Evolutionary conservation across 2,797 vertebrate species (phyloP), one percentile per base, ranked within the genome.

Genomic region (Mionectes olivaceus): DNA sequence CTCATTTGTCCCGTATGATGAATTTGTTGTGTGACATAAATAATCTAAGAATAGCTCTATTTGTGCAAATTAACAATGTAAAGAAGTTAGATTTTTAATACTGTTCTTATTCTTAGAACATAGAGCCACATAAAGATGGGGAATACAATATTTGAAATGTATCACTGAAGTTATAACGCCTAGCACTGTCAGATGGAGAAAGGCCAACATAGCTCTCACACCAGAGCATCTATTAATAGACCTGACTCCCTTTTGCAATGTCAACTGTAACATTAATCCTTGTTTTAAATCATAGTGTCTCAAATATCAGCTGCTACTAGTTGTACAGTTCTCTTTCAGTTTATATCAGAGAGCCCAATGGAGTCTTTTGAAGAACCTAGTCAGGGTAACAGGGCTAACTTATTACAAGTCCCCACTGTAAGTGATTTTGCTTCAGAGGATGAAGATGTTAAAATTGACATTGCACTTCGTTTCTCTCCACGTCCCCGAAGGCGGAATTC

Each of bases 251-350:
- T 97, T 98, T 96, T 98, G 98, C 98, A 98, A 98, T 98, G 98
- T 99, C 98, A 98, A 98, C 98, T 98, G 99, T 98, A 99, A 99
- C 98, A 96, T 57, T 98, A 99, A 98, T 98, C 98, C 98, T 96
- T 98, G 97, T 98, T 98, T 98, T 98, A 98, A 99, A 98, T 98
- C 98, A 98, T 97, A 96, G 97, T 94, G 97, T 98, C 98, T 98
- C 98, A 98, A 98, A 98, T 98, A 98, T 98, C 98, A 98, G 96
- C 97, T 97, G 95, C 97, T 97, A 97, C 97, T 97, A 97, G 97
- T 97, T 96, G 92, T 94, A 97, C 96, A 96, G 97, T 95, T 96
- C 94, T 97, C 97, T 94, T 98, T 98, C 97, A 97, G 97, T 98
- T 97, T 96, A 97, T 98, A 96, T 94, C 98, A 96, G 97, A 97